Evolutionary conservation across 1,140 invertebrate species (phyloP), one percentile per base, ranked within the genome.

Genomic region (Octopus sinensis): DNA sequence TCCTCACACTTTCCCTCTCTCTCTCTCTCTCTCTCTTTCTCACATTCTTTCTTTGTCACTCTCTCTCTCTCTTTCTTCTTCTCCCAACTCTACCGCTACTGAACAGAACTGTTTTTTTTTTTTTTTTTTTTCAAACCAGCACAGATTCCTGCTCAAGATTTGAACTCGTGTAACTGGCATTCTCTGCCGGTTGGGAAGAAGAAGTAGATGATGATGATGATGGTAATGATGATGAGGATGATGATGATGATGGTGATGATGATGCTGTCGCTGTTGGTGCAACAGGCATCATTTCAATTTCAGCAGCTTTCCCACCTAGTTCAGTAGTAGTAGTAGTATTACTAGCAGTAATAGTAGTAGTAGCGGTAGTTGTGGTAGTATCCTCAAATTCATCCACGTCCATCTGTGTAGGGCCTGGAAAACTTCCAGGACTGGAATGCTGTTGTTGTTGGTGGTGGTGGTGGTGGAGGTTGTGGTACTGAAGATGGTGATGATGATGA

Each of bases 141-240:
- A 86, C 62, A 43, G 83, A 83, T 80, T 86, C 85, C 56, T 85
- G 82, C 76, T 85, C 84, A 71, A 85, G 71, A 80, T 81, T 82
- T 54, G 80, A 56, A 53, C 82, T 81, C 54, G 78, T 76, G 62
- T 83, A 82, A 76, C 71, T 79, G 7, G 80, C 62, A 68, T 81
- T 78, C 12, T 84, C 83, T 12, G 82, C 30, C 10, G 68, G 80
- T 30, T 80, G 71, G 51, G 80, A n/a, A 43, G 53, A 52, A 9
- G 71, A 75, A 76, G 83, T 51, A 71, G 23, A 51, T 78, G 68
- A 10, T 53, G 62, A n/a, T 53, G 43, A 54, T 23, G 23, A 23
- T 23, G 23, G 23, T 23, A 23, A 23, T 23, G 23, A 23, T 23
- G 23, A 23, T 23, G 23, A 23, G 23, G 23, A 23, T 23, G 23